Percentiles rank a stretch among this genome's conserved stretches.
Conservation (phyloP, 2,888 invertebrate species). For the Amblyteles armatorius region DNA sequence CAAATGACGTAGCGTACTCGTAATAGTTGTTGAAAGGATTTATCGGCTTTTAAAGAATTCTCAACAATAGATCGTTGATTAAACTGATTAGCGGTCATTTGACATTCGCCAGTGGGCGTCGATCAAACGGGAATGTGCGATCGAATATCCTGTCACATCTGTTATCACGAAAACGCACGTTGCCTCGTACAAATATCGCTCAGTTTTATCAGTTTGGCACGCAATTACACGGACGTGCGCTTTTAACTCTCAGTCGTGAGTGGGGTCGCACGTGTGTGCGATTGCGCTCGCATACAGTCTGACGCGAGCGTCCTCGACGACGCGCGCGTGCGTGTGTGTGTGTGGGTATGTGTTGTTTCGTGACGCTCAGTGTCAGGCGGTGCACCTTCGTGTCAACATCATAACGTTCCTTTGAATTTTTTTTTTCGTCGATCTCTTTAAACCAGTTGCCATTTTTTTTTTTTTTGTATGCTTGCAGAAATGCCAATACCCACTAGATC, state of each 20-base stretch:
- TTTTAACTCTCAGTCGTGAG: conserved; percentile 23
- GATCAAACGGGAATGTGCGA: background rate
- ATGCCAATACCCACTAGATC: conserved; percentile 88
- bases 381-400: conserved; percentile 63
- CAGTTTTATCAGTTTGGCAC: conserved; percentile 61
- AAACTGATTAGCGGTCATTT: background rate
- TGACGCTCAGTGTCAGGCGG: conserved; percentile 72
- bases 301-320: conserved; percentile 50
- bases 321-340: conserved; percentile 57
- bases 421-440: conserved; percentile 19
- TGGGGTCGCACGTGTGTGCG: conserved; percentile 39
- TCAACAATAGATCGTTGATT: background rate
- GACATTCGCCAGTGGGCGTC: conserved; percentile 49
- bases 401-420: conserved; percentile 36
- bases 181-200: conserved; percentile 37
- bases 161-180: conserved; percentile 54
- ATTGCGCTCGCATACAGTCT: conserved; percentile 1
- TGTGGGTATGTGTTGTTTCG: conserved; percentile 45
- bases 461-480: conserved; percentile 82
- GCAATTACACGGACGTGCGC: conserved; percentile 61
- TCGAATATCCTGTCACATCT: conserved; percentile 51
- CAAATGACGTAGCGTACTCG: background rate
- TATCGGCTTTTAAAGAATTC: background rate
- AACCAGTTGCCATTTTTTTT: conserved; percentile 43
- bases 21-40: background rate